phyloP scores from a whole-genome alignment of 2,888 invertebrate species.

The Nephrotoma guestfalica region DNA sequence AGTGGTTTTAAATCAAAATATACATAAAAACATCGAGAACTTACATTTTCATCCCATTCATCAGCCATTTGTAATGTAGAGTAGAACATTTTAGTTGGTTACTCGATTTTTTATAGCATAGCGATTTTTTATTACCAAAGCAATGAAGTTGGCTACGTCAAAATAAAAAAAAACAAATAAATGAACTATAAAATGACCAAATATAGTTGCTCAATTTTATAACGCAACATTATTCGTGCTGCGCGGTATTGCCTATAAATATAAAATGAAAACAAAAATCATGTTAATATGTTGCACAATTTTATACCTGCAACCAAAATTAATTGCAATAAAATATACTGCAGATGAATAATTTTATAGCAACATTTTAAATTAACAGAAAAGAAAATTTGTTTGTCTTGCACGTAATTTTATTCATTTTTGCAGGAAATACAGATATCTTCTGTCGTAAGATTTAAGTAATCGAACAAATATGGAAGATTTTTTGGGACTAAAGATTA shows the following conservation, averaged over 20 bases:
- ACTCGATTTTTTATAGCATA: not conserved
- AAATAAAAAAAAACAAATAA: not conserved
- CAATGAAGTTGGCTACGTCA: not conserved
- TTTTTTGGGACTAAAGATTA: too few relatives aligned
- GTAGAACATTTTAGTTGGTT: not conserved
- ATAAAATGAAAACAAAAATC: too few relatives aligned
- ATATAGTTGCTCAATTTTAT: not conserved
- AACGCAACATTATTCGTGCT: not conserved
- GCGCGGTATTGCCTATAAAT: not conserved
- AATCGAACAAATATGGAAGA: too few relatives aligned
- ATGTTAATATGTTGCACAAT: too few relatives aligned
- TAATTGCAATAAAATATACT: too few relatives aligned
- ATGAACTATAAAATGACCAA: not conserved
- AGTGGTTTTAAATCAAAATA: not conserved
- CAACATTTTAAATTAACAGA: too few relatives aligned
- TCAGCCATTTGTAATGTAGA: conserved; percentile 14
- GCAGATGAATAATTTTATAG: too few relatives aligned
- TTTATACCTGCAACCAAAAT: too few relatives aligned
- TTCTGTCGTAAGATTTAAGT: too few relatives aligned
- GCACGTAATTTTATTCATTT: too few relatives aligned
- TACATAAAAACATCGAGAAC: not conserved
- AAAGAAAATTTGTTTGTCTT: too few relatives aligned
- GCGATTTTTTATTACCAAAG: not conserved
- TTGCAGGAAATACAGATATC: too few relatives aligned
- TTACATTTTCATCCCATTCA: conserved; percentile 17